Conservation (phyloP, 2,113 vertebrate species). For the Bubalus kerabau region DNA sequence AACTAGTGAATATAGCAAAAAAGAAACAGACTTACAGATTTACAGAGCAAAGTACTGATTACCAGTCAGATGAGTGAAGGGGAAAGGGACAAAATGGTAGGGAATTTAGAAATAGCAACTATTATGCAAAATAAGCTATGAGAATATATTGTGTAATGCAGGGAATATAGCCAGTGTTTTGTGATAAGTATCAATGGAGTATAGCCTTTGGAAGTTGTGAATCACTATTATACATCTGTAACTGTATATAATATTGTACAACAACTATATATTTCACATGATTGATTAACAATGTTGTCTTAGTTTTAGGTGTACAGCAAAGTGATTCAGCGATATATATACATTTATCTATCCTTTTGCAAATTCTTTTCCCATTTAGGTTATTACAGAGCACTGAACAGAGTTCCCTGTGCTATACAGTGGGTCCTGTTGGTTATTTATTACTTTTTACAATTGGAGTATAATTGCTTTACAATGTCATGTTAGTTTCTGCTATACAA, state of each 20-base stretch:
- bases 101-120: not conserved
- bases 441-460: not conserved
- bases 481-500: not conserved
- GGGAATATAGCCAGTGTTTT: not conserved
- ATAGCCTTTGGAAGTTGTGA: not conserved
- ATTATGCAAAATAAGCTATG: not conserved
- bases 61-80: not conserved
- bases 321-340: not conserved
- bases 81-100: not conserved
- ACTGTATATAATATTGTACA: not conserved
- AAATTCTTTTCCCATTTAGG: not conserved
- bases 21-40: not conserved
- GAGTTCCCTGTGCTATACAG: not conserved
- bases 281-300: not conserved
- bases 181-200: not conserved
- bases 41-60: not conserved
- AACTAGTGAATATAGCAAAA: not conserved
- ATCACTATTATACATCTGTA: not conserved
- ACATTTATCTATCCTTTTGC: not conserved
- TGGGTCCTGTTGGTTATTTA: not conserved
- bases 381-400: not conserved
- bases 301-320: not conserved
- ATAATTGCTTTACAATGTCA: not conserved
- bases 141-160: not conserved
- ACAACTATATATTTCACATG: not conserved